Conservation (phyloP, 2,113 vertebrate species). For the Thunnus thynnus region DNA sequence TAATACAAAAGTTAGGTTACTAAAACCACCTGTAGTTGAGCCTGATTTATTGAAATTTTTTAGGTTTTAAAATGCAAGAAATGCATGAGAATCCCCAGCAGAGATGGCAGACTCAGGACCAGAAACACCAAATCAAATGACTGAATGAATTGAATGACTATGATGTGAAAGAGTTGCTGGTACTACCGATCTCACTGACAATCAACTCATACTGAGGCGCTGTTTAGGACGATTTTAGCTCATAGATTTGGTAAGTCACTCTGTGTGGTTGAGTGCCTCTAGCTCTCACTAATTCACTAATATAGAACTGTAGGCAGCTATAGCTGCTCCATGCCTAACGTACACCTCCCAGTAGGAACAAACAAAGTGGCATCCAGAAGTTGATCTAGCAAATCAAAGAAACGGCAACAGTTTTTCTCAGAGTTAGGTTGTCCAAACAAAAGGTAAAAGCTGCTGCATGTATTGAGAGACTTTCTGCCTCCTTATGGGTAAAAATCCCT, state of each 20-base stretch:
- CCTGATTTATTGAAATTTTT: too few relatives aligned
- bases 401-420: neutral
- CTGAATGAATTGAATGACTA: too few relatives aligned
- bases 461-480: too few relatives aligned
- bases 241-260: neutral
- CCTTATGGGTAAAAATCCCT: neutral
- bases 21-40: too few relatives aligned
- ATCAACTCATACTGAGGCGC: neutral
- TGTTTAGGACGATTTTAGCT: neutral
- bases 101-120: neutral
- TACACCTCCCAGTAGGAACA: neutral
- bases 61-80: neutral
- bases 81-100: neutral
- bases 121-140: neutral
- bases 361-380: neutral
- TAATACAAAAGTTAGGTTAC: too few relatives aligned
- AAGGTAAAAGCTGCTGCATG: too few relatives aligned
- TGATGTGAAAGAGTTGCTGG: too few relatives aligned
- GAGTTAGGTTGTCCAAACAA: too few relatives aligned
- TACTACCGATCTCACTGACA: neutral
- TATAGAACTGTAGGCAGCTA: neutral
- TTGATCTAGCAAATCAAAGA: neutral
- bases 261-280: neutral
- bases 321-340: neutral
- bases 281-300: neutral